phyloP scores from a whole-genome alignment of 1,140 invertebrate species.

The Leguminivora glycinivorella region DNA sequence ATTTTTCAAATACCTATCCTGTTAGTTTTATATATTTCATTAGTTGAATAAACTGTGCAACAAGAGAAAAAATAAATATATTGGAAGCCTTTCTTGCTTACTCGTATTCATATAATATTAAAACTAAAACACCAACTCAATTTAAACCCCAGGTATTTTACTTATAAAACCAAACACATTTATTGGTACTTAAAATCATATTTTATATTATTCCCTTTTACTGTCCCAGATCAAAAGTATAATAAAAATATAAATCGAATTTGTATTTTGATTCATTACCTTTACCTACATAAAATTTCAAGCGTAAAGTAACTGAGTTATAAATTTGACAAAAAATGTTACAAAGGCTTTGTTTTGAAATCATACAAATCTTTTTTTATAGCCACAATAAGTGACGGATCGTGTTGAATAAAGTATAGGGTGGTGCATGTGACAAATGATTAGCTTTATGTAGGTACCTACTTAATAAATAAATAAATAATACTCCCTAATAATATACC shows the following conservation, averaged over 20 bases:
- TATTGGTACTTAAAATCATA: neutral
- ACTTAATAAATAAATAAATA: too few species aligned
- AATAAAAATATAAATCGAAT: neutral
- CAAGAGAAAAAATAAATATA: too few species aligned
- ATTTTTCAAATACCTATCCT: too few species aligned
- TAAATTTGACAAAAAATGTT: constrained; percentile 6
- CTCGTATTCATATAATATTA: too few species aligned
- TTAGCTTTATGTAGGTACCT: too few species aligned
- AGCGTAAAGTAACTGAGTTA: neutral
- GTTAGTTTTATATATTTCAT: too few species aligned
- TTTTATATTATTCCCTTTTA: neutral
- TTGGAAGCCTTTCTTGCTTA: too few species aligned
- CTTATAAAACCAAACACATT: too few species aligned
- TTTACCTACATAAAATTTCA: neutral
- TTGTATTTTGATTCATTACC: neutral
- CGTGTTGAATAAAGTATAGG: neutral
- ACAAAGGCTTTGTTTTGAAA: constrained; percentile 10
- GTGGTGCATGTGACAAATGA: constrained; percentile 8
- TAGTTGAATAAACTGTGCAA: too few species aligned
- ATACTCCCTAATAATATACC: too few species aligned
- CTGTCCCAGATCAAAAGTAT: neutral
- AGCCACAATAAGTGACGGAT: neutral
- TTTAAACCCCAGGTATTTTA: too few species aligned
- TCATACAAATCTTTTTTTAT: constrained; percentile 21
- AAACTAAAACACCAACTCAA: too few species aligned